These are phyloP conservation scores for Siniperca scherzeri DNA, from an alignment of 2,797 vertebrate genomes.

Conservation along the genomic window DNA sequence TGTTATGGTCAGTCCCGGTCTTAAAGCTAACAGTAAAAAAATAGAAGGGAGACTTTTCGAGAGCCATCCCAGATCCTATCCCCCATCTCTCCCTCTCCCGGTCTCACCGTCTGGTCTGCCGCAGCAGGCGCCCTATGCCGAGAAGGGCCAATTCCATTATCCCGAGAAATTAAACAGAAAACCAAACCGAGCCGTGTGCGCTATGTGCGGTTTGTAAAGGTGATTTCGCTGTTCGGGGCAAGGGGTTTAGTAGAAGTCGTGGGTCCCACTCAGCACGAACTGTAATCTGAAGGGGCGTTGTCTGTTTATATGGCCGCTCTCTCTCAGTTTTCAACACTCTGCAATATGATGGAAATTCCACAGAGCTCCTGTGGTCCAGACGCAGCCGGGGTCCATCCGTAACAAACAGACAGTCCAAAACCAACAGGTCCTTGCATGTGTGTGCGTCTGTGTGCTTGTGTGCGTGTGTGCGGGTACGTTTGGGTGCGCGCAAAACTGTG, in stretches of 20 bases:
- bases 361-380: conserved; percentile 56
- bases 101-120: conserved; percentile 77
- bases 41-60: conserved; percentile 79
- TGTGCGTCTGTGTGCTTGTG: conserved; percentile 62
- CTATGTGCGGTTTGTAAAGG: conserved; percentile 64
- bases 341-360: conserved; percentile 64
- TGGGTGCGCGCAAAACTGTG: conserved; percentile 56
- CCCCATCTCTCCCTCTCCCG: conserved; percentile 47
- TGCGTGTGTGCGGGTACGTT: conserved; percentile 48
- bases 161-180: conserved; percentile 71
- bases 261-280: conserved; percentile 62
- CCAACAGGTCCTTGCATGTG: conserved; percentile 78
- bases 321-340: conserved; percentile 54
- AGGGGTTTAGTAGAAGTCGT: conserved; percentile 53
- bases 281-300: conserved; percentile 78
- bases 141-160: conserved; percentile 66
- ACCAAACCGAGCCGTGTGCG: conserved; percentile 71
- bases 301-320: conserved; percentile 70
- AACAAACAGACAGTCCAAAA: conserved; percentile 59
- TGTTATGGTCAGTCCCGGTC: conserved; percentile 69
- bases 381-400: conserved; percentile 41
- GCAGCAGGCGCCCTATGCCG: conserved; percentile 72
- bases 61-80: conserved; percentile 74
- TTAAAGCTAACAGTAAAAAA: conserved; percentile 87
- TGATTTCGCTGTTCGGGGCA: conserved; percentile 61